These are phyloP conservation scores for Lithobates sylvaticus DNA, from an alignment of 2,797 vertebrate genomes.

Conservation along the genomic window DNA sequence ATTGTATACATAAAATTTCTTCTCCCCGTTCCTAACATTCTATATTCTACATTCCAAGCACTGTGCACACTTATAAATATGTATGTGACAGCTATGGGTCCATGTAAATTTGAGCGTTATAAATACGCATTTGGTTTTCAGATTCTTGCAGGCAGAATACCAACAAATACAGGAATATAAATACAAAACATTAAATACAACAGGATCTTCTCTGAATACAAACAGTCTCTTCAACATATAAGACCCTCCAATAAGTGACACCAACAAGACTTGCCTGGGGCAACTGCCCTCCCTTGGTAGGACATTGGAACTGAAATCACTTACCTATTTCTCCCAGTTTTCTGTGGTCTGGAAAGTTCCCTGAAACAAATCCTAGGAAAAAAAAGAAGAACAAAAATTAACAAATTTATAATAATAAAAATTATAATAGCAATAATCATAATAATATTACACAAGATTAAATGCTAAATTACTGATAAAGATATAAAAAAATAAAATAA, in stretches of 20 bases:
- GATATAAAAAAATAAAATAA: too few relatives aligned
- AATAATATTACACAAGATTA: not conserved
- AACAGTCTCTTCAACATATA: not conserved
- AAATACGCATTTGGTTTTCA: slow-evolving; percentile 9
- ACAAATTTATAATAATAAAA: not conserved
- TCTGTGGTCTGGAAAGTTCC: slow-evolving; percentile 53
- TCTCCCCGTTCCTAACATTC: not conserved
- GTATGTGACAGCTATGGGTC: not conserved
- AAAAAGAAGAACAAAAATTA: slow-evolving; percentile 5
- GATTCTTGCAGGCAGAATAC: not conserved
- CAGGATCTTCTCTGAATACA: not conserved
- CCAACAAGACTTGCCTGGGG: not conserved
- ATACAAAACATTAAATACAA: not conserved
- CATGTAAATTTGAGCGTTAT: not conserved
- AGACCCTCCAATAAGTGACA: not conserved
- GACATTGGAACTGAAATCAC: not conserved
- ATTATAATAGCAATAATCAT: not conserved
- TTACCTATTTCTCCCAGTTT: slow-evolving; percentile 58
- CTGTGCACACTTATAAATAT: slow-evolving; percentile 4
- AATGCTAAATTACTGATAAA: too few relatives aligned
- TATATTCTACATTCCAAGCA: not conserved
- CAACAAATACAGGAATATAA: not conserved
- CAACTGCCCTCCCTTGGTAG: not conserved
- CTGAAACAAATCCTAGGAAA: slow-evolving; percentile 48
- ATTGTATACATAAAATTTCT: not conserved